Base-by-base conservation (phyloP, 2,113 vertebrate genomes). In the Gobiocypris rarus region DNA sequence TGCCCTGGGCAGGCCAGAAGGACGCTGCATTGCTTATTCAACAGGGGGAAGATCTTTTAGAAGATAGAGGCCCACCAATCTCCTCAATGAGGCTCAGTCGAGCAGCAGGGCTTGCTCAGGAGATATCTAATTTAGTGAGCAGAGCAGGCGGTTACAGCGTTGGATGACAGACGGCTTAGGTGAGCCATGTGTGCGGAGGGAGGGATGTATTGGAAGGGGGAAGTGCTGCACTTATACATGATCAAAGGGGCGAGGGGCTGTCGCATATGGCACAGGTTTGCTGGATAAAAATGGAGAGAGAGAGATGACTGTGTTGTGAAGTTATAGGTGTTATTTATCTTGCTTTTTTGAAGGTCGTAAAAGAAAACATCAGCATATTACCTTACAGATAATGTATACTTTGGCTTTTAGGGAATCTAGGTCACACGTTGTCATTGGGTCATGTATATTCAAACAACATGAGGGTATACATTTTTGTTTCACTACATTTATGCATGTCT, bases 21-120 rank as follows among this genome's bases (percentile, higher is more conserved):
- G 90, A 89, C 24, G 86, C 90, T 89, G 80, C 87, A 92, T 93
- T 94, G 93, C 91, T 93, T 94, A 94, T 95, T 94, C 92, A 95
- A 93, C 86, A 93, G 91, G 87, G 90, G 91, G 89, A 88, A 91
- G 91, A 94, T 94, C 90, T 86, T 86, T 89, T 63, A 84, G 89
- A 89, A 87, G 91, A 93, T 93, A 92, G 90, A 92, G 85, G 91
- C 84, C 89, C 88, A 86, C 88, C 91, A 88, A 86, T 92, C 88
- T 89, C 87, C 89, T 85, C 87, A 90, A 89, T 89, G 58, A 73
- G 84, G 65, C 24, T 81, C 43, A 71, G 71, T 74, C 15, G 75
- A 73, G 45, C 69, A 45, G 83, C 77, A 24, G 41, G 84, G 84
- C 76, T 79, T 56, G 50, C 58, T 54, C 28, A 15, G 83, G 89